phyloP scores from a whole-genome alignment of 2,113 vertebrate species.

The Tachycineta bicolor region DNA sequence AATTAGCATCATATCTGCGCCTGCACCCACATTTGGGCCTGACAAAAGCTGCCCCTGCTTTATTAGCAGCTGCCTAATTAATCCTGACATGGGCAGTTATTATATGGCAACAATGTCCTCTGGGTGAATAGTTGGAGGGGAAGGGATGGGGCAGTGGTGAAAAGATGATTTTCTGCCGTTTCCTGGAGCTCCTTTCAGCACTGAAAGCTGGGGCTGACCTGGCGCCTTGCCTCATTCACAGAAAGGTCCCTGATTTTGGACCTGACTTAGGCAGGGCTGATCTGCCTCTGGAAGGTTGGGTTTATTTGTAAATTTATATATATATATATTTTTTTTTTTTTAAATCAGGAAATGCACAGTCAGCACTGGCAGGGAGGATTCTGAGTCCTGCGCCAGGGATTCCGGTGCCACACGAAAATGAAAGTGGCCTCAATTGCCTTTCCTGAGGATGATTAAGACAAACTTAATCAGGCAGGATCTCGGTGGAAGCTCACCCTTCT shows the following conservation, averaged over 20 bases:
- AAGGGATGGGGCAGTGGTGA: neutral
- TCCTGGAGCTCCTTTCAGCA: neutral
- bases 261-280: neutral
- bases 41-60: constrained; percentile 79
- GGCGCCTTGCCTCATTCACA: neutral
- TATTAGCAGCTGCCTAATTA: constrained; percentile 82
- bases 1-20: constrained; percentile 80
- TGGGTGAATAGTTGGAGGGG: neutral
- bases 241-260: neutral
- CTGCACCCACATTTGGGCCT: constrained; percentile 29
- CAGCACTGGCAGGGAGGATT: neutral
- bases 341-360: neutral
- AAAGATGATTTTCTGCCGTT: neutral
- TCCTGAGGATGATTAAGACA: neutral
- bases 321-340: no score
- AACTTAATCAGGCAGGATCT: neutral
- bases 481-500: neutral
- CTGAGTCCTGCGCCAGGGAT: accelerated
- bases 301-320: neutral
- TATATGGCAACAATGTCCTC: constrained; percentile 2
- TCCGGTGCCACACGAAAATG: accelerated
- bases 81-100: constrained; percentile 72
- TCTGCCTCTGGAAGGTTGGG: neutral
- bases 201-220: neutral
- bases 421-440: accelerated